Conservation (phyloP, 2,888 invertebrate genomes). For the Clitarchus hookeri region DNA sequence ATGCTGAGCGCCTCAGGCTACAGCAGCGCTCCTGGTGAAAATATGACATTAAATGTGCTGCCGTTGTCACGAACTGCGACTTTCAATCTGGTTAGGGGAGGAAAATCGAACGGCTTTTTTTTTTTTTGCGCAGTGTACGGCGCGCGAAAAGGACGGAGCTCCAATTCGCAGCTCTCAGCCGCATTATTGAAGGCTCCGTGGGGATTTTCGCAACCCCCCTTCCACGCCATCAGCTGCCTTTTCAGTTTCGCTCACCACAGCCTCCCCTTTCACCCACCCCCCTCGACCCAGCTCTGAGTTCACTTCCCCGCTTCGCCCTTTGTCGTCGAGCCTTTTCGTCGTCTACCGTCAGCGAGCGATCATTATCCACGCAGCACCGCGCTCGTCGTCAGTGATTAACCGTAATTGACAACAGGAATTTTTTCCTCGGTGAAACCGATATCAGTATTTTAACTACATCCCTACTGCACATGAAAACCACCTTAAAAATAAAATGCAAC, state of each 20-base stretch:
- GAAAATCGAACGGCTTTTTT: too few relatives aligned
- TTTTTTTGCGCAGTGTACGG: background rate
- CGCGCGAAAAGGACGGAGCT: background rate
- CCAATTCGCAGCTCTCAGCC: constrained; percentile 2
- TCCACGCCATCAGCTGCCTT: background rate
- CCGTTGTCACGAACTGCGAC: too few relatives aligned
- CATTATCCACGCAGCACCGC: background rate
- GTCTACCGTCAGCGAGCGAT: background rate
- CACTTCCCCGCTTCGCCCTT: background rate
- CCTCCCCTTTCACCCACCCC: background rate
- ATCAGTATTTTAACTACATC: too few relatives aligned
- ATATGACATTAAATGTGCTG: too few relatives aligned
- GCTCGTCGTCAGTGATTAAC: background rate
- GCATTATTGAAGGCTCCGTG: constrained; percentile 14
- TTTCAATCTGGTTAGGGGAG: too few relatives aligned
- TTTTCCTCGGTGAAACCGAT: background rate
- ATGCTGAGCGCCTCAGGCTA: too few relatives aligned
- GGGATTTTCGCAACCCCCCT: background rate
- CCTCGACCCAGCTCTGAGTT: background rate
- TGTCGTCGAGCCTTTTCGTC: background rate
- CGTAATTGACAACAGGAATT: background rate
- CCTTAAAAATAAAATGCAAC: too few relatives aligned
- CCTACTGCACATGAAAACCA: too few relatives aligned
- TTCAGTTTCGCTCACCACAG: background rate
- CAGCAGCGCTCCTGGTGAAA: too few relatives aligned